phyloP scores from a whole-genome alignment of 2,797 vertebrate genomes.

The Rhyacichthys aspro region DNA sequence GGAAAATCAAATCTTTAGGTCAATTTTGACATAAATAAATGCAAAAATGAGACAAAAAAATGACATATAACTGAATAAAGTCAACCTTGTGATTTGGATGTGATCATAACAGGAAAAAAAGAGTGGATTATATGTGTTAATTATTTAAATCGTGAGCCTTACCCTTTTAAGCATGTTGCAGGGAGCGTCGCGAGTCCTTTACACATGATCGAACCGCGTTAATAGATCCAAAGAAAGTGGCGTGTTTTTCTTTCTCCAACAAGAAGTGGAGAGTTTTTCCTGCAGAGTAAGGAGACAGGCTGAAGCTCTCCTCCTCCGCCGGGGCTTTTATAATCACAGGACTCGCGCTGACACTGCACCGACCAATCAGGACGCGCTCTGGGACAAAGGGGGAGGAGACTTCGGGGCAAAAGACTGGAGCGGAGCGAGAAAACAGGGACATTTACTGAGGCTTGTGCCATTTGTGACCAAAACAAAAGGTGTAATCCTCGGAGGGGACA shows the following conservation, averaged over 20 bases:
- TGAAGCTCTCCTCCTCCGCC: conserved; percentile 61
- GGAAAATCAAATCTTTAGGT: too few relatives aligned
- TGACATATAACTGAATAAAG: neutral
- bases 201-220: conserved; percentile 83
- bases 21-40: too few relatives aligned
- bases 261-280: conserved; percentile 23
- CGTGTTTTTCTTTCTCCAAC: neutral
- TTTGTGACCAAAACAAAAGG: conserved; percentile 33
- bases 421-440: neutral
- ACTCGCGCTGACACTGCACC: conserved; percentile 28
- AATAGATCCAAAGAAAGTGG: conserved; percentile 38
- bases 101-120: too few relatives aligned
- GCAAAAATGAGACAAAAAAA: neutral
- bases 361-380: conserved; percentile 63
- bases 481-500: conserved; percentile 17
- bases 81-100: neutral
- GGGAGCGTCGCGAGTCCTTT: conserved; percentile 91
- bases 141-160: conserved; percentile 20
- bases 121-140: neutral
- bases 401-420: neutral
- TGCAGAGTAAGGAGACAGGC: conserved; percentile 35
- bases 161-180: conserved; percentile 93
- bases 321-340: conserved; percentile 67
- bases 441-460: neutral
- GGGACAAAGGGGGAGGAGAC: neutral